phyloP scores from a whole-genome alignment of 1,140 invertebrate species.

The Samia ricini region DNA sequence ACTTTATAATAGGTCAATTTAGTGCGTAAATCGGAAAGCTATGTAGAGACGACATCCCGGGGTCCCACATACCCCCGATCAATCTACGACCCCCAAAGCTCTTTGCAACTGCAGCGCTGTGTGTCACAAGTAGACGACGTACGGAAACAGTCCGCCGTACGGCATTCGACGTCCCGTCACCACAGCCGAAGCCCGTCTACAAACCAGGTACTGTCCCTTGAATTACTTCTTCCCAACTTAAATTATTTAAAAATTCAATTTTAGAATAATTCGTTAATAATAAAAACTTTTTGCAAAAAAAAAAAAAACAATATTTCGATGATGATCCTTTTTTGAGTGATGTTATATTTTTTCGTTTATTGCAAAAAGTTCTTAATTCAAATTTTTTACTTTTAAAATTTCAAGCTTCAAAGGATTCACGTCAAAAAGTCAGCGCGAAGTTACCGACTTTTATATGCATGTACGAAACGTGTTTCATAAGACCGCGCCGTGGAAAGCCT shows the following conservation, averaged over 20 bases:
- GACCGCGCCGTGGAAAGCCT: too few species aligned
- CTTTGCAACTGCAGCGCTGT: conserved; percentile 34
- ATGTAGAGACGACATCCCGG: conserved; percentile 25
- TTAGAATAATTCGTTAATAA: not conserved
- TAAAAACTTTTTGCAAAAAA: too few species aligned
- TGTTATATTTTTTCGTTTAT: too few species aligned
- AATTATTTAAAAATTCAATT: conserved; percentile 10
- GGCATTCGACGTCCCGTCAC: conserved; percentile 48
- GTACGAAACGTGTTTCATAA: too few species aligned
- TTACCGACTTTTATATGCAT: too few species aligned
- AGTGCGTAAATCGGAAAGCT: conserved; percentile 27
- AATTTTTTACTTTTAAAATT: too few species aligned
- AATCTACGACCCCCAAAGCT: conserved; percentile 37
- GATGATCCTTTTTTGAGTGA: too few species aligned
- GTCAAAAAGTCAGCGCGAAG: not conserved
- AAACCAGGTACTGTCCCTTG: conserved; percentile 33
- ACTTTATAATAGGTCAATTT: conserved; percentile 17
- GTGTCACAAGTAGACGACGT: conserved; percentile 21
- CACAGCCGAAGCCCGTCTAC: conserved; percentile 34
- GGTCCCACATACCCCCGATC: conserved; percentile 30
- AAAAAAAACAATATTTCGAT: too few species aligned
- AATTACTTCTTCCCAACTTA: conserved; percentile 19
- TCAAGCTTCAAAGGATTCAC: too few species aligned
- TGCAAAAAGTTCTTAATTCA: too few species aligned
- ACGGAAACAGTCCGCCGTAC: conserved; percentile 30